phyloP scores from a whole-genome alignment of 2,113 vertebrate genomes.

The Gadus chalcogrammus region DNA sequence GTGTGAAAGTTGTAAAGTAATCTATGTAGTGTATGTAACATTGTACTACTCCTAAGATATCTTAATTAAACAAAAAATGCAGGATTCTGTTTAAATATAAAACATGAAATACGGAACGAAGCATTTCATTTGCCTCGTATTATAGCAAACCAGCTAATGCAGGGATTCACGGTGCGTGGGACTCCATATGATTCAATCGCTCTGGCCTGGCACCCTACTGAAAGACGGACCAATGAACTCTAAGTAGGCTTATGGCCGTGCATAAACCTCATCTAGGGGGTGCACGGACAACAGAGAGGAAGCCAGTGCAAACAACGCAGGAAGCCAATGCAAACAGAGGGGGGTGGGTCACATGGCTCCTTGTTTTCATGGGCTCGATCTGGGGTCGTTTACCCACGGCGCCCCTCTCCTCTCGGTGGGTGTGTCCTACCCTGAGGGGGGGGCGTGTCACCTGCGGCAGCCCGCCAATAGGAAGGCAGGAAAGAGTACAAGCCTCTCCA shows the following conservation, averaged over 20 bases:
- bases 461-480: constrained; percentile 52
- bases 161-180: no score
- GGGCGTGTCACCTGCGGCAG: constrained; percentile 18
- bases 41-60: no score
- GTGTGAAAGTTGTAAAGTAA: not conserved
- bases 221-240: not conserved
- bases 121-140: no score
- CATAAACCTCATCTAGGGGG: not conserved
- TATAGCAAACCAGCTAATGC: no score
- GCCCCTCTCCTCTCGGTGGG: constrained; percentile 6
- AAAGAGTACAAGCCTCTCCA: constrained; percentile 18
- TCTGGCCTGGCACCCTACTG: not conserved
- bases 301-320: constrained; percentile 48
- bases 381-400: constrained; percentile 8
- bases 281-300: constrained; percentile 17
- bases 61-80: no score
- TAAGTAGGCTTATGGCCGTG: not conserved
- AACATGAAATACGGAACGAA: no score
- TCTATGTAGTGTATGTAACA: not conserved
- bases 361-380: constrained; percentile 16
- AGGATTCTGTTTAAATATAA: no score
- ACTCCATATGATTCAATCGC: no score
- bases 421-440: constrained; percentile 39
- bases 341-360: constrained; percentile 23
- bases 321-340: constrained; percentile 40